Base-by-base conservation (phyloP, 2,797 vertebrate species). In the Gila robusta region DNA sequence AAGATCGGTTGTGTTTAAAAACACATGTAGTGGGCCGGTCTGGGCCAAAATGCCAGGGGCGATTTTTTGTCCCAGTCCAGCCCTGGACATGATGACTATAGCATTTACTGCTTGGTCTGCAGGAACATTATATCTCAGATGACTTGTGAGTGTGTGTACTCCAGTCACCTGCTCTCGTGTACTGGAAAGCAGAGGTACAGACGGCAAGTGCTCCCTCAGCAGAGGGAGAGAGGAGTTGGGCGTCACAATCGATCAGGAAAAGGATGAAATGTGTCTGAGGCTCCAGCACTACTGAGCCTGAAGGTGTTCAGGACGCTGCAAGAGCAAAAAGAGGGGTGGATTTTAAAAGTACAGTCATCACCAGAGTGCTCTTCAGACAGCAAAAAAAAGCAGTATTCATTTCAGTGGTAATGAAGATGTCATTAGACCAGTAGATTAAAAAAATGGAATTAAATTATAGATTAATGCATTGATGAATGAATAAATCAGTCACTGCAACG, bases 211-310 rank as follows among this genome's bases (percentile, higher is more conserved):
- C 81, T 70, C 76, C 66, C 86, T 79, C 86, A 64, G 81, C 73
- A 39, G 64, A 70, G 64, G 81, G 23, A 79, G 72, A 71, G 59
- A 52, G 26, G 35, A 77, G 49, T 8, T 21, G 2, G 21, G 54
- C 11, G 81, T 83, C 85, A 32, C 80, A 82, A 59, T 87, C 52
- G 54, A 79, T 87, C n/a, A 71, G 76, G 81, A 67, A 70, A 47
- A 71, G 49, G 66, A 79, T 56, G 54, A 69, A 39, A 56, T 35
- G 47, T 0, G 69, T 39, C 47, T 11, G 72, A 78, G 19, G 21
- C 32, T 47, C 64, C 54, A 69, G 80, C 44, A 37, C 70, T 64
- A 10, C 37, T 44, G 70, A 81, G 37, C 37, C 64, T 52, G 3
- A 23, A 64, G 85, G 66, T 64, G 54, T 28, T 49, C 37, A 67